Evolutionary conservation across 2,797 vertebrate species (phyloP), one percentile per base, ranked within the genome.

Genomic region (Hypotaenidia okinawae): DNA sequence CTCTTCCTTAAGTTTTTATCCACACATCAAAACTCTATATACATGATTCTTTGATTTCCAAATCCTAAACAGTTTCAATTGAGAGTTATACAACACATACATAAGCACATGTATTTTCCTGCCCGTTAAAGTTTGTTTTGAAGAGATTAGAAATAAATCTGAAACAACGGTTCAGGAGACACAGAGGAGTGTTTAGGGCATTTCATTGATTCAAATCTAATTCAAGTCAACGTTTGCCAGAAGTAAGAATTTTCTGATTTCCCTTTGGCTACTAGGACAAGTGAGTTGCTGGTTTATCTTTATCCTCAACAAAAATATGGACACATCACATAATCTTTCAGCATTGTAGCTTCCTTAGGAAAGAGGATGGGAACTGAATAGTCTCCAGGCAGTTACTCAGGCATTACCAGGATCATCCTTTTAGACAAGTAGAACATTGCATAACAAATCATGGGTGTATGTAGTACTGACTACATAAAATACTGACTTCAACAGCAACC

Each of bases 141-240:
- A 93, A 54, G 16, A 78, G 9, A 90, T 82, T 80, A 91, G 51
- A 93, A 95, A 85, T 85, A 89, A 92, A 87, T 80, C 64, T 85
- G 43, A 87, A 86, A 87, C 47, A 86, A 58, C 67, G 32, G 63
- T 80, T 84, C 61, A 80, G 87, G 84, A 72, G 37, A 83, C 32
- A 35, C 24, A 83, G 49, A 79, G n/a, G 16, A 54, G 15, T n/a
- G 47, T 72, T 96, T 64, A 84, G 58, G 72, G 54, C 73, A 92
- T 92, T 94, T 85, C 86, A 88, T 6, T 35, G 24, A 67, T 82
- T 85, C 75, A 86, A 75, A 72, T 55, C 58, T 91, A 77, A 89
- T 95, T 92, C 78, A 93, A 93, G 49, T 55, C 66, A 93, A 83
- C 49, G 6, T 35, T 21, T 87, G 89, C 76, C 67, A 85, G 72